Percentiles rank a stretch among this genome's conserved stretches.
These are phyloP conservation scores for Saturnia pavonia DNA, from an alignment of 2,888 invertebrate species.

Conservation along the genomic window DNA sequence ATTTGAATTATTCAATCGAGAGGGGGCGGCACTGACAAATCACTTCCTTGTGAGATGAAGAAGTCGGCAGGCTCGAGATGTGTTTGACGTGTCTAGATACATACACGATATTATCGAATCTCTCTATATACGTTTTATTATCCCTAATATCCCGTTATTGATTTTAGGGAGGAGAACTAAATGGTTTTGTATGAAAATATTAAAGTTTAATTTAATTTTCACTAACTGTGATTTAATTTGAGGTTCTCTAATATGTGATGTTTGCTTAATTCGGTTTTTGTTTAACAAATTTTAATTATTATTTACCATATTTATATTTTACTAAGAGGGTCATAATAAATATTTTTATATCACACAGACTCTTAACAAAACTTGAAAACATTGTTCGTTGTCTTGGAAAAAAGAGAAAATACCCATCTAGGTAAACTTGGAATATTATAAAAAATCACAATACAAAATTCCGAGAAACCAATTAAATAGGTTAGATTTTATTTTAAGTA, in stretches of 20 bases:
- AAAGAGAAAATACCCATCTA: too few species aligned
- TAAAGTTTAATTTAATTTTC: neutral
- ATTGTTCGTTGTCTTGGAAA: too few species aligned
- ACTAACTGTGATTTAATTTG: neutral
- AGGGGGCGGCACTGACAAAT: slow-evolving; percentile 82
- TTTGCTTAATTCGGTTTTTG: neutral
- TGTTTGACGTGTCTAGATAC: slow-evolving; percentile 66
- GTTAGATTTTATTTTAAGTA: too few species aligned
- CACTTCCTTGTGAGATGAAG: slow-evolving; percentile 80
- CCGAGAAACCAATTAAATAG: too few species aligned
- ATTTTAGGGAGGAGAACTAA: neutral
- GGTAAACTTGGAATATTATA: too few species aligned
- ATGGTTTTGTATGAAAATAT: neutral
- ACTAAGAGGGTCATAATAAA: too few species aligned
- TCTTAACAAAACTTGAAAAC: too few species aligned
- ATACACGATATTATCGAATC: slow-evolving; percentile 41
- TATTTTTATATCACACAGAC: too few species aligned
- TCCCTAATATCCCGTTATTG: neutral
- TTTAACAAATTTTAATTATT: too few species aligned
- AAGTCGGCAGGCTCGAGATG: slow-evolving; percentile 71
- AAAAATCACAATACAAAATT: too few species aligned
- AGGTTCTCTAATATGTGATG: neutral
- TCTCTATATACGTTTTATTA: slow-evolving; percentile 45
- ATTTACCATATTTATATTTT: too few species aligned
- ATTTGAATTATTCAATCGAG: slow-evolving; percentile 83